Percentiles rank a stretch among this genome's conserved stretches.
phyloP scores from a whole-genome alignment of 2,888 invertebrate species.

The Sinelater perroti region DNA sequence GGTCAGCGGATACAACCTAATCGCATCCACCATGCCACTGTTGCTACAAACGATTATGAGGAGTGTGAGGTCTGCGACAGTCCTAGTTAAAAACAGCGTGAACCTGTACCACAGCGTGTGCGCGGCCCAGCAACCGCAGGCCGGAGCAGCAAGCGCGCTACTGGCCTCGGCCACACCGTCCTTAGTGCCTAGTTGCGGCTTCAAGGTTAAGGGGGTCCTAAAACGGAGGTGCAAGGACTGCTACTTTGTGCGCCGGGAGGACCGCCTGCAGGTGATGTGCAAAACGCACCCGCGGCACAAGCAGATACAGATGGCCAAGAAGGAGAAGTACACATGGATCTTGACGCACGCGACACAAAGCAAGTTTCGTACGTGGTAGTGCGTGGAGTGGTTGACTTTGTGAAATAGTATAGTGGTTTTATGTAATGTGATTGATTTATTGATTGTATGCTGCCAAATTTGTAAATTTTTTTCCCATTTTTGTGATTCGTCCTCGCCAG shows the following conservation, averaged over 20 bases:
- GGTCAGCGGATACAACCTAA: too few species aligned
- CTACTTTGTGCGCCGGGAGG: conserved; percentile 73
- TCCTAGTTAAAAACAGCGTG: not conserved
- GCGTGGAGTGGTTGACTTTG: not conserved
- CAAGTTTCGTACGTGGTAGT: conserved; percentile 63
- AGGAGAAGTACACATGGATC: conserved; percentile 77
- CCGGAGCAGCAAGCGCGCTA: not conserved
- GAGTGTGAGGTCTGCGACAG: not conserved
- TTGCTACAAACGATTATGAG: too few species aligned
- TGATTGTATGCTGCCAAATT: not conserved
- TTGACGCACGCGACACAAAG: conserved; percentile 79
- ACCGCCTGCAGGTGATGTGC: conserved; percentile 77
- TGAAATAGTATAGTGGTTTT: not conserved
- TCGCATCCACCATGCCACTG: too few species aligned
- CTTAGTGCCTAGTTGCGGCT: conserved; percentile 62
- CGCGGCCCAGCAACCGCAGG: not conserved
- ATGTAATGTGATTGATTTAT: not conserved
- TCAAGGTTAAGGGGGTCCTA: conserved; percentile 77
- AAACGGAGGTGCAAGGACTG: conserved; percentile 82
- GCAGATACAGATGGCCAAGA: conserved; percentile 76
- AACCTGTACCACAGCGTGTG: conserved; percentile 7
- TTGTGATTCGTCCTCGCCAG: not conserved
- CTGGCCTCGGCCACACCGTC: conserved; percentile 37
- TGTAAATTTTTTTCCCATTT: not conserved
- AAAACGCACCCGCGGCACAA: conserved; percentile 82